phyloP scores from a whole-genome alignment of 1,140 invertebrate species.

The Drosophila sechellia region DNA sequence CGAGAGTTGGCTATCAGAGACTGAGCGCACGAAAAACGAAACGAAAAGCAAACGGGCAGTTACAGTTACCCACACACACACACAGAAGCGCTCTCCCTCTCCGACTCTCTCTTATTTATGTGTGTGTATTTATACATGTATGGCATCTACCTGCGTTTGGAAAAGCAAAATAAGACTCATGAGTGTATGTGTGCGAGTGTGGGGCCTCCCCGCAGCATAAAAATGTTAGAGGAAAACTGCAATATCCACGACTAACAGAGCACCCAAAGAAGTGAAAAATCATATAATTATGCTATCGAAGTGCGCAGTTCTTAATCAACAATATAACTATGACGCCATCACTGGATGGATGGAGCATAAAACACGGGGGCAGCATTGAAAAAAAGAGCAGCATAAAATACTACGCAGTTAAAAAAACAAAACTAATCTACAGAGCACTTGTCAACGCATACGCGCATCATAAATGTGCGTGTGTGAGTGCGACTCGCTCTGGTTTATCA shows the following conservation, averaged over 20 bases:
- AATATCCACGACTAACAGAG: slow-evolving; percentile 30
- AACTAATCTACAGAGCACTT: slow-evolving; percentile 61
- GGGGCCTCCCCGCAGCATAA: slow-evolving; percentile 26
- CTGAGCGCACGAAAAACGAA: slow-evolving; percentile 49
- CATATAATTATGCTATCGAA: background rate
- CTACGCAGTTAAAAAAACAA: slow-evolving; percentile 75
- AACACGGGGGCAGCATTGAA: slow-evolving; percentile 47
- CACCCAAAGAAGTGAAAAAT: slow-evolving; percentile 10
- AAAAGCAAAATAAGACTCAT: slow-evolving; percentile 49
- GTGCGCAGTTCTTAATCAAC: slow-evolving; percentile 15
- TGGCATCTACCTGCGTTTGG: slow-evolving; percentile 56
- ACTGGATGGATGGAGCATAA: background rate
- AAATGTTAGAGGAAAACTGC: slow-evolving; percentile 41
- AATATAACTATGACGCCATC: slow-evolving; percentile 72
- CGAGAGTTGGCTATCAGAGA: slow-evolving; percentile 81
- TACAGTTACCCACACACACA: slow-evolving; percentile 66
- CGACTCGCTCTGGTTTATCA: slow-evolving; percentile 43
- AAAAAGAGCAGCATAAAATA: slow-evolving; percentile 45
- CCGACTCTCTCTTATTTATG: slow-evolving; percentile 29
- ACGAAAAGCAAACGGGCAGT: slow-evolving; percentile 52
- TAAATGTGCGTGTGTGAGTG: slow-evolving; percentile 27
- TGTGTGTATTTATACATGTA: slow-evolving; percentile 15
- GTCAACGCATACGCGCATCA: slow-evolving; percentile 70
- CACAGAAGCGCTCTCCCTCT: slow-evolving; percentile 12
- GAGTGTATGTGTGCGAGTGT: slow-evolving; percentile 11